Conservation (phyloP, 2,797 vertebrate species). For the Rhodeus uyekii region DNA sequence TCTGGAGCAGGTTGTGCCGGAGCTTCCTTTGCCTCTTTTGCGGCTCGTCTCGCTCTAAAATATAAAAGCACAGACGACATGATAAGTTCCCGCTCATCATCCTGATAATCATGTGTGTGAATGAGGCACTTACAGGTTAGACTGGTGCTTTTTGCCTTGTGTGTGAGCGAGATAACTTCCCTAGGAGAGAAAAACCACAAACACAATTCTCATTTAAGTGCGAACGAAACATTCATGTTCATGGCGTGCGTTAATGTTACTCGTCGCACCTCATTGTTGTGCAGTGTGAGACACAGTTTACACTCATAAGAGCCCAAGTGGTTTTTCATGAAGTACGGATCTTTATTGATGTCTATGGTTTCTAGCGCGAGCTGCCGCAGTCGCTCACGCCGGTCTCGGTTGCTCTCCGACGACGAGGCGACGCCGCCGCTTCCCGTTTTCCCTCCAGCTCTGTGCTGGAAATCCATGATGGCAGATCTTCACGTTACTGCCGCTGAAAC, state of each 20-base stretch:
- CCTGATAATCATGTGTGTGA: no score
- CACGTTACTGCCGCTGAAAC: neutral
- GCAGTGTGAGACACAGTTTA: conserved; percentile 95
- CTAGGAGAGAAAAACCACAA: conserved; percentile 67
- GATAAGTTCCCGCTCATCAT: neutral
- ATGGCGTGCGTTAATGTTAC: neutral
- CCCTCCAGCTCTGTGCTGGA: conserved; percentile 94
- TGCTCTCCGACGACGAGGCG: conserved; percentile 94
- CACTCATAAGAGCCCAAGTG: conserved; percentile 97
- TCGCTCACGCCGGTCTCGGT: conserved; percentile 90
- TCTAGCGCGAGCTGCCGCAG: conserved; percentile 93
- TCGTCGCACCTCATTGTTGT: conserved; percentile 92
- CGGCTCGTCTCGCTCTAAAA: conserved; percentile 89
- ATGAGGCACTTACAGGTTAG: conserved; percentile 89
- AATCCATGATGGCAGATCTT: conserved; percentile 85
- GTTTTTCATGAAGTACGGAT: conserved; percentile 99
- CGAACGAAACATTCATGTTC: neutral
- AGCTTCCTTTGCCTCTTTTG: conserved; percentile 97
- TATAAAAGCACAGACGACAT: neutral
- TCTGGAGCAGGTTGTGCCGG: conserved; percentile 95
- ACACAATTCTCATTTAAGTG: neutral
- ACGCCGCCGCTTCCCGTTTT: conserved; percentile 96
- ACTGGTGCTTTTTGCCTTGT: conserved; percentile 98
- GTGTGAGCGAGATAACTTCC: conserved; percentile 97
- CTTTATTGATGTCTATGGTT: conserved; percentile 98